phyloP scores from a whole-genome alignment of 2,888 invertebrate genomes.

The Sepiola atlantica region DNA sequence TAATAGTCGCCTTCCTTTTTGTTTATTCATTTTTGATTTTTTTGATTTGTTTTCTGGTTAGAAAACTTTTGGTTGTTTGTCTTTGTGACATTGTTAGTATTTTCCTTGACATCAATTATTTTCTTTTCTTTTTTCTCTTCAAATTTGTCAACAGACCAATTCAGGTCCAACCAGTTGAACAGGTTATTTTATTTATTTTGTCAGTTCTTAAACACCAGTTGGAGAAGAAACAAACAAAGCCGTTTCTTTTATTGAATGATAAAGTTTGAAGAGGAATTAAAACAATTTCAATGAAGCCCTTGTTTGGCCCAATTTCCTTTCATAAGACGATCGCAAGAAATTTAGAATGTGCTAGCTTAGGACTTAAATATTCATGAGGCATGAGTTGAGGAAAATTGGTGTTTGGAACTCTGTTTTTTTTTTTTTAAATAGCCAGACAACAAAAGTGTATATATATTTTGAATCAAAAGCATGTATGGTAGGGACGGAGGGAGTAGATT shows the following conservation, averaged over 20 bases:
- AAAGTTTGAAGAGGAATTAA: slow-evolving; percentile 24
- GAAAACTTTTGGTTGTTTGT: slow-evolving; percentile 6
- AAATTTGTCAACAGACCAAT: slow-evolving; percentile 15
- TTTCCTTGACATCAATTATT: not conserved
- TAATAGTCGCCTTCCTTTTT: not conserved
- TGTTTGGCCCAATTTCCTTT: slow-evolving; percentile 32
- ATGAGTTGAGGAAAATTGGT: not conserved
- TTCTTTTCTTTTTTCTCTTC: not conserved
- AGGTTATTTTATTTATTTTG: not conserved
- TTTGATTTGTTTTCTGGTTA: not conserved
- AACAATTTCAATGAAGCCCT: slow-evolving; percentile 16
- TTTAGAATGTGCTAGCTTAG: not conserved
- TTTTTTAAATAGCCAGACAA: slow-evolving; percentile 10
- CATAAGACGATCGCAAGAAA: not conserved
- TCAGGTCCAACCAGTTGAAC: slow-evolving; percentile 32
- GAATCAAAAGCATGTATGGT: not conserved
- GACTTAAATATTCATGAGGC: slow-evolving; percentile 10
- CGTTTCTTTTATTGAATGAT: slow-evolving; percentile 32
- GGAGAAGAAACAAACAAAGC: not conserved
- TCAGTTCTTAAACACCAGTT: slow-evolving; percentile 12
- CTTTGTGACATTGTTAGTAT: slow-evolving; percentile 12
- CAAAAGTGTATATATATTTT: not conserved
- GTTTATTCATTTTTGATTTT: no score
- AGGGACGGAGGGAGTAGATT: no score
- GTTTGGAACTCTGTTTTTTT: not conserved